Evolutionary conservation across 1,140 invertebrate species (phyloP), one percentile per base, ranked within the genome.

Genomic region (Drosophila virilis): DNA sequence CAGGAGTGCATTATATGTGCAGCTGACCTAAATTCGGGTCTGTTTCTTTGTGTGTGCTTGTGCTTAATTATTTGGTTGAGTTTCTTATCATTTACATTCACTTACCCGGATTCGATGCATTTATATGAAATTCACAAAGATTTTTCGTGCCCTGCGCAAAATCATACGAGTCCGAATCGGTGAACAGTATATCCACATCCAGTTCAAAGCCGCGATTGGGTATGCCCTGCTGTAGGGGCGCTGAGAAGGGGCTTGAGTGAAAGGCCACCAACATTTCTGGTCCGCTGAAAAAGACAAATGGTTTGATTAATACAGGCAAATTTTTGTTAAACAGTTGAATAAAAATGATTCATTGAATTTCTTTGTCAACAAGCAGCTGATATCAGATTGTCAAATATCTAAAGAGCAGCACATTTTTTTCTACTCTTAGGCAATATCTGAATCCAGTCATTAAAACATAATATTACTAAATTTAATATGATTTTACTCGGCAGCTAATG

Each of bases 211-310:
- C 95, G 0, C 96, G 92, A 43, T 97, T 92, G 0, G 96, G 94
- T 1, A 95, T 95, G 0, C 93, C 93, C 12, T 93, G 93, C 51
- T 95, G 94, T 13, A 96, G 92, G 1, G 96, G 96, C 52, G 96
- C 95, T 48, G 96, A 96, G 84, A 95, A 95, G 0, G 95, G 95
- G 17, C 95, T 97, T 43, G 95, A 97, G 91, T 96, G 95, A 81
- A 97, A 97, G 17, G 96, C 96, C 1, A 98, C 95, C n/a, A 97
- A 93, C 95, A 98, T 97, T 74, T 96, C 95, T 0, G 96, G 95
- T 1, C 96, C 96, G 28, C 95, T 94, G 51, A 90, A 93, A 73
- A 91, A 28, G 15, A 46, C 8, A 52, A 43, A 33, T 28, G 22
- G 22, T 28, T 28, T 4, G 22, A 5, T 28, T 28, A 28, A 6